These are phyloP conservation scores for Coenobita brevimanus DNA, from an alignment of 1,140 invertebrate genomes.

Conservation along the genomic window DNA sequence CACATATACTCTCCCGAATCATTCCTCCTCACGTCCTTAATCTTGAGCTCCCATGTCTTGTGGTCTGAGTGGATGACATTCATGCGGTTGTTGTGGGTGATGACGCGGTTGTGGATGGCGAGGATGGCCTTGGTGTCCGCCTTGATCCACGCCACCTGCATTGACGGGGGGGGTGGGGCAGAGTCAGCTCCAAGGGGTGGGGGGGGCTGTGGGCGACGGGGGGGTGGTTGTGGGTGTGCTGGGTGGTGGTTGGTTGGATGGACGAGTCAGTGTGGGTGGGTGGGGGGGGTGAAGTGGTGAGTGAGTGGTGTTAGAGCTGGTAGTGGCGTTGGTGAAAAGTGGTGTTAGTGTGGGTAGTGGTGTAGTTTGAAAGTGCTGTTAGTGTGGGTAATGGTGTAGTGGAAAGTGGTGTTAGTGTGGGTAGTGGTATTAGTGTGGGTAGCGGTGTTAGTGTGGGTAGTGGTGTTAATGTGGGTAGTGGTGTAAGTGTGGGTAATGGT, in stretches of 20 bases:
- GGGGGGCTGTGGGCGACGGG: neutral
- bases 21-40: constrained; percentile 85
- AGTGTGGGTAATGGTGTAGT: no score
- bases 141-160: constrained; percentile 92
- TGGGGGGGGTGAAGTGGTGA: neutral
- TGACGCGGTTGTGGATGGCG: constrained; percentile 93
- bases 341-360: no score
- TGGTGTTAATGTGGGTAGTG: no score
- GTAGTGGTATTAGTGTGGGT: no score
- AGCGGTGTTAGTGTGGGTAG: no score
- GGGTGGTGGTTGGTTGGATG: neutral
- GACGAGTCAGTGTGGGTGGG: neutral
- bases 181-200: neutral
- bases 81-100: constrained; percentile 86
- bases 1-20: constrained; percentile 95
- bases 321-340: neutral
- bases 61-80: constrained; percentile 94
- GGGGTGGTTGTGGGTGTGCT: neutral
- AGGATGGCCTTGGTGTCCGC: constrained; percentile 92
- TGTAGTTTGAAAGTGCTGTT: no score
- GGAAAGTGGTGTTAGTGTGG: no score
- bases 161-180: neutral
- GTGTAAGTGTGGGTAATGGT: no score
- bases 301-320: neutral
- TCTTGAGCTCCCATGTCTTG: constrained; percentile 91